These are phyloP conservation scores for Tragopan temminckii DNA, from an alignment of 2,797 vertebrate genomes.

Conservation along the genomic window DNA sequence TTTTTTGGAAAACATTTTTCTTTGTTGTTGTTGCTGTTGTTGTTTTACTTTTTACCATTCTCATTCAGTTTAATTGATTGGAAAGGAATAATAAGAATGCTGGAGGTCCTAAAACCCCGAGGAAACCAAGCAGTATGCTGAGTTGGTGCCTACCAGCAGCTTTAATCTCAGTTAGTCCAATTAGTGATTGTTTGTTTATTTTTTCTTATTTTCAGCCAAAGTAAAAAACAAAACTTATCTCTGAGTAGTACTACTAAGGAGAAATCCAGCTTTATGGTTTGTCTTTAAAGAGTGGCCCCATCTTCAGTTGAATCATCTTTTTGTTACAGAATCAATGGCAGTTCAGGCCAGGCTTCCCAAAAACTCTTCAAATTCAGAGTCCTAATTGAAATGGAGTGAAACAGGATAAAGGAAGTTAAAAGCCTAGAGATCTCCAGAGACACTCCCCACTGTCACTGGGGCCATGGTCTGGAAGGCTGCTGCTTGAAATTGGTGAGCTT, in stretches of 20 bases:
- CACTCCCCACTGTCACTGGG: not conserved
- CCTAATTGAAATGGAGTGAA: not conserved
- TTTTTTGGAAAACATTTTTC: not conserved
- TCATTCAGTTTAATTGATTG: slow-evolving; percentile 17
- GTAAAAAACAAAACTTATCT: slow-evolving; percentile 69
- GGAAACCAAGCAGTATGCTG: slow-evolving; percentile 2
- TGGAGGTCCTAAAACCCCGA: slow-evolving; percentile 18
- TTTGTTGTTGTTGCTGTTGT: not conserved
- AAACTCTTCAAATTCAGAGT: not conserved
- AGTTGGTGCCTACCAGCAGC: slow-evolving; percentile 50
- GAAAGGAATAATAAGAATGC: slow-evolving; percentile 28
- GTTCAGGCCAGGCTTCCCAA: not conserved
- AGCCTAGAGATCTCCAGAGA: not conserved
- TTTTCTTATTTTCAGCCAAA: slow-evolving; percentile 57
- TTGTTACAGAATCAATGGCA: not conserved
- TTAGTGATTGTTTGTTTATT: slow-evolving; percentile 52
- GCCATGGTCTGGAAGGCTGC: not conserved
- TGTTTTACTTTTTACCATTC: not conserved
- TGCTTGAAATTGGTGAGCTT: not conserved
- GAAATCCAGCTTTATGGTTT: slow-evolving; percentile 43
- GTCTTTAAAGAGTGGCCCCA: slow-evolving; percentile 1
- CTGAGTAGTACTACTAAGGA: slow-evolving; percentile 38
- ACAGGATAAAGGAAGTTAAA: not conserved
- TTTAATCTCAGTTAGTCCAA: slow-evolving; percentile 53
- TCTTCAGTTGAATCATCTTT: not conserved